Percentiles rank a stretch among this genome's conserved stretches.
phyloP scores from a whole-genome alignment of 2,113 vertebrate species.

The Triplophysa tibetana region DNA sequence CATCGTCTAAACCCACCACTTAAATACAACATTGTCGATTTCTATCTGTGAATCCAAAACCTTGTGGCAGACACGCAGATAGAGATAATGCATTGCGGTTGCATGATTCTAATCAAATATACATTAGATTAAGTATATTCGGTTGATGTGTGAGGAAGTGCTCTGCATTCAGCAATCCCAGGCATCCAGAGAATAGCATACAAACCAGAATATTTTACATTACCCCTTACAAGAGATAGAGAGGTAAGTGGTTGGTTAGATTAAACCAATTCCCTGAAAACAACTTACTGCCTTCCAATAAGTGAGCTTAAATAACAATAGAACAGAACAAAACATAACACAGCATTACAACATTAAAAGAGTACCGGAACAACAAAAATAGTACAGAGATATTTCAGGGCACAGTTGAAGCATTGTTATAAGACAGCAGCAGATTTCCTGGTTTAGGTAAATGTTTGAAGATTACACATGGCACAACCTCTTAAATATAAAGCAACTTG shows the following conservation, averaged over 20 bases:
- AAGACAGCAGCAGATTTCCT: constrained; percentile 20
- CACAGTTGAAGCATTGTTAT: constrained; percentile 2
- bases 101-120: constrained; percentile 68
- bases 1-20: constrained; percentile 44
- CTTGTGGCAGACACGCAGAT: constrained; percentile 58
- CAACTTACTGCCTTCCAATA: constrained; percentile 62
- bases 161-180: constrained; percentile 64
- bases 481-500: neutral
- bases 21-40: constrained; percentile 30
- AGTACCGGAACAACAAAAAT: constrained; percentile 57
- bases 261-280: constrained; percentile 71
- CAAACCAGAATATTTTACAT: constrained; percentile 67
- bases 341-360: constrained; percentile 35
- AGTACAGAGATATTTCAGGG: constrained; percentile 41
- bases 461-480: neutral
- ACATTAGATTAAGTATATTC: constrained; percentile 70
- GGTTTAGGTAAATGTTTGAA: neutral
- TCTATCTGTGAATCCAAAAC: constrained; percentile 47
- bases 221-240: constrained; percentile 73
- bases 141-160: constrained; percentile 58
- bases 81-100: constrained; percentile 52
- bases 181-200: constrained; percentile 65
- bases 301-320: constrained; percentile 60
- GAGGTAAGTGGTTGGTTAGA: constrained; percentile 67
- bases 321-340: constrained; percentile 69